Evolutionary conservation across 92 coral and sea anemone genomes (phyloP), one percentile per base, ranked within the genome.

Genomic region (Zoanthus solanderi): DNA sequence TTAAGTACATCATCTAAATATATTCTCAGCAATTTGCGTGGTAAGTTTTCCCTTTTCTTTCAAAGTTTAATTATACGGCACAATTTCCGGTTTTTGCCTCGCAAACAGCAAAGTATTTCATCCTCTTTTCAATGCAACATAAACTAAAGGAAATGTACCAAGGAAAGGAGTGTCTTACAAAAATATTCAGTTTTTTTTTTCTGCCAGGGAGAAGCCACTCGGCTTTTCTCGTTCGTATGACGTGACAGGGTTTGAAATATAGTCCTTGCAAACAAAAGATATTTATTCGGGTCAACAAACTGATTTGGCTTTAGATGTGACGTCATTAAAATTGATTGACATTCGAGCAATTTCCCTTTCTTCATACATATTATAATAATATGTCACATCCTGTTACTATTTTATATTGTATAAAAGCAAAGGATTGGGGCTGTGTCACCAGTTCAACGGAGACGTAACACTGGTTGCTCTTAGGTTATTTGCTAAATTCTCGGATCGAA

Each of bases 361-460:
- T 60, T 52, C 72, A 10, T 72, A 23, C 56, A 81, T 68, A 45
- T 81, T 65, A 45, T 67, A 66, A 48, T 66, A 47, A 31, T 16
- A 67, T 81, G 85, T 81, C 85, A 81, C 46, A 65, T 81, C 85
- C 85, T 81, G 85, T 81, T 81, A 81, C 85, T 81, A 81, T 65
- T 65, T 57, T 44, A 66, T 81, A 12, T 15, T 23, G 52, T 66
- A 81, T 80, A 80, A 61, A 80, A 65, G 58, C 18, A 4, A 44
- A 15, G 12, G 75, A 18, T 10, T 30, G 28, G 37, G 23, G 61
- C 74, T 12, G 14, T 45, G 31, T 66, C 58, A 46, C 12, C 85
- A 81, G 75, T 65, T 81, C 58, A 45, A 23, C 46, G 5, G 30
- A 65, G 37, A 48, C 45, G 75, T 57, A 13, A 81, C 17, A 28